Evolutionary conservation across 1,140 invertebrate genomes (phyloP), one percentile per base, ranked within the genome.

Genomic region (Galleria mellonella): DNA sequence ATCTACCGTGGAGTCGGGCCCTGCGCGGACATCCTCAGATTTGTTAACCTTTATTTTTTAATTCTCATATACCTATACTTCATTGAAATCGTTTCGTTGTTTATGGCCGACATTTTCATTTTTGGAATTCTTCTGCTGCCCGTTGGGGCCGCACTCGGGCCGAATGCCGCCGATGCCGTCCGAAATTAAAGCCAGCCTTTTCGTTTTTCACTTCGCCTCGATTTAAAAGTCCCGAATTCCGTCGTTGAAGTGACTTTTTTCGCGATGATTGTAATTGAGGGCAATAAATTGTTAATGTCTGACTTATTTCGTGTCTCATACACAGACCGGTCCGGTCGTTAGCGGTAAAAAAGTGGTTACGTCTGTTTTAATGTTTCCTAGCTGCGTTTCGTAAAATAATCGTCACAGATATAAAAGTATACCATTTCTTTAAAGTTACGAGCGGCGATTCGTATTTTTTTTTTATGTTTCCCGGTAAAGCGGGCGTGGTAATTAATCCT

Each of bases 21-120:
- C 62, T 46, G 45, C 44, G 56, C 60, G 48, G 54, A 53, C 62
- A 49, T 62, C 63, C 60, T 61, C 53, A 81, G 77, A 81, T 81
- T 81, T 79, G 74, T 84, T 77, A 72, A 65, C 51, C 65, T 60
- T 75, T 72, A 66, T 74, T 78, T 78, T 77, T 83, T 78, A 66
- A 73, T 67, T 75, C 66, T 67, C 70, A 62, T 47, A 37, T 37
- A 37, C 17, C 35, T 23, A 36, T 70, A 53, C 61, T 71, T 77
- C 76, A 84, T 83, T 84, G 78, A 83, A 84, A 84, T 83, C 71
- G 70, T 72, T 75, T 60, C 47, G 74, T 83, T 83, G 81, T 85
- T 85, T 85, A 85, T 82, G 72, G 82, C 63, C 68, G 65, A 72
- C 73, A 83, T 83, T 85, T 83, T 85, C 70, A 76, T 81, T 73